phyloP scores from a whole-genome alignment of 2,797 vertebrate species.

The Callimico goeldii region DNA sequence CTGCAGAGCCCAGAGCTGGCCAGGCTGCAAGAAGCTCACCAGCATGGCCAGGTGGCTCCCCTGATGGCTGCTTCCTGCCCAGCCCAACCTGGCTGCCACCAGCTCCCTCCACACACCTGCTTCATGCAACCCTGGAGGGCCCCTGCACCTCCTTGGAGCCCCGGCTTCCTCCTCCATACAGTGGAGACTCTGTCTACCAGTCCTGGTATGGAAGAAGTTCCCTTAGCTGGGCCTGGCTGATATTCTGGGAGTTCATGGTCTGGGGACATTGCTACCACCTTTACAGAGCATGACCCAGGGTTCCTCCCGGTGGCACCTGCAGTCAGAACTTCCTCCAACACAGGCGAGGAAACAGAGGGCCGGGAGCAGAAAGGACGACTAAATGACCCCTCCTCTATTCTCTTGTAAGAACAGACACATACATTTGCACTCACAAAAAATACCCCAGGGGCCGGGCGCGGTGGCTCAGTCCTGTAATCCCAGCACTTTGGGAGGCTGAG shows the following conservation, averaged over 20 bases:
- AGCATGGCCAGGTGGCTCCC: background rate
- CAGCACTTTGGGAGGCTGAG: no score
- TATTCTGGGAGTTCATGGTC: background rate
- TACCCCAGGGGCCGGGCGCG: rapidly evolving
- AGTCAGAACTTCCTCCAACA: background rate
- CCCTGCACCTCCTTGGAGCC: background rate
- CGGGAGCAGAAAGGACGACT: background rate
- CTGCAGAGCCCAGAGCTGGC: background rate
- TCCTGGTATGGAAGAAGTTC: background rate
- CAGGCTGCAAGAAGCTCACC: background rate
- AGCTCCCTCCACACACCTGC: background rate
- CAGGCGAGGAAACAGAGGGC: background rate
- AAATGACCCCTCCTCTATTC: rapidly evolving
- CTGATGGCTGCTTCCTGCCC: background rate
- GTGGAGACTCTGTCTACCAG: no score
- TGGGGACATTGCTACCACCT: background rate
- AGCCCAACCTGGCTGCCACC: background rate
- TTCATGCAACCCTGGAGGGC: background rate
- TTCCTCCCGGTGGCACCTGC: background rate
- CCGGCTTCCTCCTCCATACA: background rate
- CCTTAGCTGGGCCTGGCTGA: background rate
- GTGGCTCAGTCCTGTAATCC: no score
- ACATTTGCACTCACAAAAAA: background rate
- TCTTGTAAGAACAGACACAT: background rate
- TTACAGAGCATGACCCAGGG: background rate